phyloP scores from a whole-genome alignment of 2,113 vertebrate species.

The Hippopotamus amphibius region DNA sequence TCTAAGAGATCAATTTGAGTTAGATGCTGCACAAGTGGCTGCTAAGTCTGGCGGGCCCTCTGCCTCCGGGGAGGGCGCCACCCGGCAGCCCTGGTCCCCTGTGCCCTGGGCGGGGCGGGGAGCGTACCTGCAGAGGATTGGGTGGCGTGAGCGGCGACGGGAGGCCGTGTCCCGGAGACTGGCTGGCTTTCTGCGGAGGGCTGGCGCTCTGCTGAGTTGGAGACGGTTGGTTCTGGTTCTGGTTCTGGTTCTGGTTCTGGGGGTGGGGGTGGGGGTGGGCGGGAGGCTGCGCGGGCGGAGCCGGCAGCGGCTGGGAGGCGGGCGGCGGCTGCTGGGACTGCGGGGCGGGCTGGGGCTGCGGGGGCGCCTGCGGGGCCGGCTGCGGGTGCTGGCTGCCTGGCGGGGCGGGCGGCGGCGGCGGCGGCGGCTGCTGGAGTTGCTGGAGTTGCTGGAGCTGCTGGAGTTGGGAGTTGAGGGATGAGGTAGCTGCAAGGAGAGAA shows the following conservation, averaged over 20 bases:
- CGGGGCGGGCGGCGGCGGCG: constrained; percentile 88
- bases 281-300: constrained; percentile 87
- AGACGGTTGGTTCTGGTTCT: constrained; percentile 89
- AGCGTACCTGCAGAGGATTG: constrained; percentile 93
- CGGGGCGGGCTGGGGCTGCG: constrained; percentile 83
- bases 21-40: constrained; percentile 17
- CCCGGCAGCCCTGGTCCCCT: background rate
- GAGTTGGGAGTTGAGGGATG: constrained; percentile 98
- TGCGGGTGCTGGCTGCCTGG: constrained; percentile 77
- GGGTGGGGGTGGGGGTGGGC: constrained; percentile 89
- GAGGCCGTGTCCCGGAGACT: constrained; percentile 95
- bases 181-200: constrained; percentile 94
- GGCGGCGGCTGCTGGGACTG: constrained; percentile 82
- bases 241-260: constrained; percentile 90
- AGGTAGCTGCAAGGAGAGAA: constrained; percentile 94
- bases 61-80: background rate
- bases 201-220: constrained; percentile 90
- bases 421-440: constrained; percentile 95
- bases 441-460: constrained; percentile 99
- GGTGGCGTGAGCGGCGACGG: constrained; percentile 95
- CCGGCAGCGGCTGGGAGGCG: constrained; percentile 83
- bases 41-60: background rate
- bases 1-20: constrained; percentile 60
- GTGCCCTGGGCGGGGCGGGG: fast-evolving
- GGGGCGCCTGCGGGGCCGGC: constrained; percentile 85